phyloP scores from a whole-genome alignment of 1,140 invertebrate species.

The Aphaenogaster rudis region DNA sequence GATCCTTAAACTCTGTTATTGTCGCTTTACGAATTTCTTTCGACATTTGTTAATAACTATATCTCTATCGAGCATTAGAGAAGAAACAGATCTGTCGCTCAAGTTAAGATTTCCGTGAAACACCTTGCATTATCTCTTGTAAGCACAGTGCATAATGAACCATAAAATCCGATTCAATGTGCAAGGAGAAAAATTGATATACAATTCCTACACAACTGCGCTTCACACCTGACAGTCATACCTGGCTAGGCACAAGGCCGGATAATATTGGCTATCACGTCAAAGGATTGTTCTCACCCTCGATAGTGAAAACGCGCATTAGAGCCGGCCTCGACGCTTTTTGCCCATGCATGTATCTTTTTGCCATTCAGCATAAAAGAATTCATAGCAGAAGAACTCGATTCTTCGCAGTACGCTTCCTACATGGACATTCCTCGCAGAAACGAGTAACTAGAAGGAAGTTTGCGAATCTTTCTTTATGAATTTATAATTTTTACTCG shows the following conservation, averaged over 20 bases:
- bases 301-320: constrained; percentile 37
- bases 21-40: not conserved
- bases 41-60: not conserved
- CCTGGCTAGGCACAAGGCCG: constrained; percentile 28
- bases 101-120: not conserved
- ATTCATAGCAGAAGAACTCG: not conserved
- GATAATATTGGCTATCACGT: constrained; percentile 27
- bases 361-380: not conserved
- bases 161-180: not conserved
- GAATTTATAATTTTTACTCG: not conserved
- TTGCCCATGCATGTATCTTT: not conserved
- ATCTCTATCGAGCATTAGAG: not conserved
- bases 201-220: constrained; percentile 13
- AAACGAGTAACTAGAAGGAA: not conserved
- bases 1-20: not conserved
- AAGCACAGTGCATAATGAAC: not conserved
- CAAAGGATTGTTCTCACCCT: constrained; percentile 35
- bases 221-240: constrained; percentile 31
- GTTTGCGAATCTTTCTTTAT: not conserved
- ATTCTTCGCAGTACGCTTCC: not conserved
- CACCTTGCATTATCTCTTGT: not conserved
- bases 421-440: not conserved
- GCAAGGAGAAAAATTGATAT: constrained; percentile 12
- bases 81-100: not conserved
- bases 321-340: constrained; percentile 41